Evolutionary conservation across 1,140 invertebrate genomes (phyloP).

Genomic region (Chymomyza costata): DNA sequence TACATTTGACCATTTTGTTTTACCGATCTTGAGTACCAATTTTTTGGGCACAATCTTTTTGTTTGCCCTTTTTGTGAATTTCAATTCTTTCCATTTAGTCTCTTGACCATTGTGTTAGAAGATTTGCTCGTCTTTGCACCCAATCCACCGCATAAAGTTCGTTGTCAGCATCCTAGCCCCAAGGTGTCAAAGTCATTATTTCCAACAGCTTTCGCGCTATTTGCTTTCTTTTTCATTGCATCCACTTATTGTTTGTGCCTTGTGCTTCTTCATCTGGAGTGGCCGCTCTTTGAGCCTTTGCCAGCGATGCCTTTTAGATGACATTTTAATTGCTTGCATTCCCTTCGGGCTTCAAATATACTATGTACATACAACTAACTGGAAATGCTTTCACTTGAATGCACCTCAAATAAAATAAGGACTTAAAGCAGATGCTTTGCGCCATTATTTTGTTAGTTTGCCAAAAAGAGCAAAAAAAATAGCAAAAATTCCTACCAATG

Average conservation of each 20-base stretch:
- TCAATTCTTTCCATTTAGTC: too few species aligned
- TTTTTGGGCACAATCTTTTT: too few species aligned
- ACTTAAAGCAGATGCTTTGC: constrained; percentile 40
- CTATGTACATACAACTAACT: constrained; percentile 42
- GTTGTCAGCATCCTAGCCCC: not conserved
- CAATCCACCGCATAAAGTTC: not conserved
- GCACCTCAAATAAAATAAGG: constrained; percentile 48
- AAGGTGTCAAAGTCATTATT: constrained; percentile 4
- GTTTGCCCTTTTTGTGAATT: too few species aligned
- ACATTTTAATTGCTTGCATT: constrained; percentile 58
- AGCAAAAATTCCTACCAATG: too few species aligned
- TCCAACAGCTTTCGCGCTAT: constrained; percentile 9
- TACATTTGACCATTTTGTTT: too few species aligned
- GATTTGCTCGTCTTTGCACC: not conserved
- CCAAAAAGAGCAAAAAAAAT: too few species aligned
- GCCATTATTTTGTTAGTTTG: constrained; percentile 1
- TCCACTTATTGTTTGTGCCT: constrained; percentile 17
- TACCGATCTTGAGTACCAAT: too few species aligned
- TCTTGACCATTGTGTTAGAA: too few species aligned
- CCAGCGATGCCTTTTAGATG: constrained; percentile 39
- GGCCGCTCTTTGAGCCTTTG: constrained; percentile 25
- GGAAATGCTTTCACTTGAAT: constrained; percentile 61
- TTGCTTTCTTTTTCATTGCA: constrained; percentile 7
- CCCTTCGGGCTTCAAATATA: constrained; percentile 27
- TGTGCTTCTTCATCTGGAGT: constrained; percentile 28